A percentile compares a stretch with the other conserved stretches of the same genome.
phyloP scores from a whole-genome alignment of 2,888 invertebrate species.

The Alsophila aescularia region DNA sequence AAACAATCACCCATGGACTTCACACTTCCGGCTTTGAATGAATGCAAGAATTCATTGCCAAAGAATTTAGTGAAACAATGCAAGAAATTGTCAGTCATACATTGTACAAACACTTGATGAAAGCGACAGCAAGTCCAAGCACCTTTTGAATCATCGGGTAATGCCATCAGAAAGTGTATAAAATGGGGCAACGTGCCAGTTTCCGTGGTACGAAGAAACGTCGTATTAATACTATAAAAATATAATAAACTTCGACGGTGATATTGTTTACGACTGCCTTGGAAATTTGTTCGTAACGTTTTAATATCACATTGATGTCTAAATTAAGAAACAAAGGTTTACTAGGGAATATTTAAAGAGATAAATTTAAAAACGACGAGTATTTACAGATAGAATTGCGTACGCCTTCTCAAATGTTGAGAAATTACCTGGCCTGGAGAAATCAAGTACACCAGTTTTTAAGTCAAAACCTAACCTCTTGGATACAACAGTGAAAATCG shows the following conservation, averaged over 20 bases:
- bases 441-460: too few species aligned
- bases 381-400: too few species aligned
- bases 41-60: background rate
- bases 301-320: slow-evolving; percentile 8
- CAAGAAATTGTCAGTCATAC: background rate
- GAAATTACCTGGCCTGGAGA: too few species aligned
- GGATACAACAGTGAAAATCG: too few species aligned
- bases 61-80: background rate
- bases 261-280: slow-evolving; percentile 8
- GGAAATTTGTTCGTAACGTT: slow-evolving; percentile 1
- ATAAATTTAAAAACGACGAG: too few species aligned
- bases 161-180: background rate
- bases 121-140: background rate
- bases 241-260: background rate
- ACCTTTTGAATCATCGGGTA: background rate
- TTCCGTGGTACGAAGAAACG: background rate
- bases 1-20: background rate
- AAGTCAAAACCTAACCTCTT: too few species aligned
- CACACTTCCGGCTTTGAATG: too few species aligned
- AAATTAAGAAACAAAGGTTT: slow-evolving; percentile 2
- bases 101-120: background rate
- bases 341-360: too few species aligned
- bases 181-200: background rate
- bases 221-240: background rate
- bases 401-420: too few species aligned